Percentiles rank a stretch among this genome's conserved stretches.
These are phyloP conservation scores for Potamilus streckersoni DNA, from an alignment of 1,140 invertebrate species.

Conservation along the genomic window DNA sequence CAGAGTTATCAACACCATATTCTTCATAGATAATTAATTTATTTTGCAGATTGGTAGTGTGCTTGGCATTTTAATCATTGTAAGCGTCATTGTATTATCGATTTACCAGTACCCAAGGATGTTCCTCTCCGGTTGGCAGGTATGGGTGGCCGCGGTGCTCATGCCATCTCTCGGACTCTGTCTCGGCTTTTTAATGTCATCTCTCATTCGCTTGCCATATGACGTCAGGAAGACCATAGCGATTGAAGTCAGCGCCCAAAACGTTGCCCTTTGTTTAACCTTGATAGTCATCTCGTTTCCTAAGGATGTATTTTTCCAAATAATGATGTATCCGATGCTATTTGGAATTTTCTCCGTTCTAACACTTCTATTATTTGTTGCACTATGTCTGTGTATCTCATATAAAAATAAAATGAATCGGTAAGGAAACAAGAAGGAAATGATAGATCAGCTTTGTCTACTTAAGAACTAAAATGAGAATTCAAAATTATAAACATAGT, in stretches of 20 bases:
- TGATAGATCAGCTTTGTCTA: too few species aligned
- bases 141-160: neutral
- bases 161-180: neutral
- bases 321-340: too few species aligned
- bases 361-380: too few species aligned
- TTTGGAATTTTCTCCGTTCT: too few species aligned
- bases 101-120: conserved; percentile 2
- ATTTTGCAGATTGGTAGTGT: neutral
- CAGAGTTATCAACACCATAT: too few species aligned
- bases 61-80: neutral
- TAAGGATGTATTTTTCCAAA: too few species aligned
- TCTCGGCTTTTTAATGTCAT: neutral
- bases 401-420: too few species aligned
- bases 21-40: too few species aligned
- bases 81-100: neutral
- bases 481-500: too few species aligned
- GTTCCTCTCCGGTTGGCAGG: neutral
- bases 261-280: neutral
- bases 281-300: neutral
- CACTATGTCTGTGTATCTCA: too few species aligned
- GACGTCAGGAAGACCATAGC: neutral
- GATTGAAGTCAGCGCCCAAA: neutral
- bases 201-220: neutral
- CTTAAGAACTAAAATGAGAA: too few species aligned
- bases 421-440: too few species aligned